phyloP scores from a whole-genome alignment of 2,888 invertebrate species.

The Drosophila tripunctata region DNA sequence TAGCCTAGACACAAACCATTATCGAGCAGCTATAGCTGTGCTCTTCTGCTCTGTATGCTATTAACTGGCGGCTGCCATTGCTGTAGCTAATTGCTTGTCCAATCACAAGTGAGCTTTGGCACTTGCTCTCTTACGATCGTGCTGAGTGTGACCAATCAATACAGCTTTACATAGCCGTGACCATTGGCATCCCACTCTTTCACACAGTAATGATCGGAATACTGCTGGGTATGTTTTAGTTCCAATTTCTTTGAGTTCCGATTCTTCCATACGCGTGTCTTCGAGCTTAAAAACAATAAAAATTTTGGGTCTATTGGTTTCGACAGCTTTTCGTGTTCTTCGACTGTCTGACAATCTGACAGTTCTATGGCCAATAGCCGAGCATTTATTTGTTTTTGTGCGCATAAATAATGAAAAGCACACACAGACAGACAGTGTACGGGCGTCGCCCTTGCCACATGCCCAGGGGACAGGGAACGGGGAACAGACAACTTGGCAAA shows the following conservation, averaged over 20 bases:
- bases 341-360: constrained; percentile 18
- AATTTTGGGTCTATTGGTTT: constrained; percentile 27
- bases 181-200: neutral
- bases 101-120: no score
- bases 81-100: no score
- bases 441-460: neutral
- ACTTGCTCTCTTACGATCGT: neutral
- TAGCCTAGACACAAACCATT: no score
- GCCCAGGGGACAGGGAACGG: neutral
- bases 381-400: constrained; percentile 61
- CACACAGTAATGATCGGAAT: neutral
- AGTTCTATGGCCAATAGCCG: constrained; percentile 41
- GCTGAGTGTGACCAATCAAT: neutral
- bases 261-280: neutral
- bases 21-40: no score
- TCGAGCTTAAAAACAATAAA: constrained; percentile 61
- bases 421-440: constrained; percentile 15
- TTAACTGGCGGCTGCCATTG: no score
- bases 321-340: constrained; percentile 11
- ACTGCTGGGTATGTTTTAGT: neutral
- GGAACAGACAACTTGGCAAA: constrained; percentile 64
- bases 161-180: neutral
- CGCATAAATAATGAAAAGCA: constrained; percentile 78
- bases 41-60: no score
- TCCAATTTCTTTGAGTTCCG: constrained; percentile 4